These are phyloP conservation scores for Porites cylindrica DNA, from an alignment of 92 coral and sea anemone species.

Conservation along the genomic window DNA sequence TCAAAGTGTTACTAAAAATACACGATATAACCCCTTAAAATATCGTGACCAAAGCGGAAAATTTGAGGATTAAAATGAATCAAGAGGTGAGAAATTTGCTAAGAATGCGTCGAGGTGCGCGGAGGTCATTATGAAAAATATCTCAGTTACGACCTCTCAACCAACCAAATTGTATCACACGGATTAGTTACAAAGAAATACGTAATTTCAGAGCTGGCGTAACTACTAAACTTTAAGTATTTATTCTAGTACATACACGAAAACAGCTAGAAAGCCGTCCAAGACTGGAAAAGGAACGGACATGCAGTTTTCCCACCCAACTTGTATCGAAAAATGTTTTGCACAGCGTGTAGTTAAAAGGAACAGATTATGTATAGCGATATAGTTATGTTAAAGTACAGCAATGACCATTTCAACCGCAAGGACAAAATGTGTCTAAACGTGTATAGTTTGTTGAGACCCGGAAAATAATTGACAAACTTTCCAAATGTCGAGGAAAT, in stretches of 20 bases:
- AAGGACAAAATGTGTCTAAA: constrained; percentile 5
- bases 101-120: constrained; percentile 6
- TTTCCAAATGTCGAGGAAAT: background rate
- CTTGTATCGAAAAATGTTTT: too few species aligned
- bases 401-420: too few species aligned
- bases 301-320: too few species aligned
- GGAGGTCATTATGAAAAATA: constrained; percentile 6
- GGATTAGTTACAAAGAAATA: too few species aligned
- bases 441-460: background rate
- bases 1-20: background rate
- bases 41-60: background rate
- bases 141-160: background rate
- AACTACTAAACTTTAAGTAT: too few species aligned
- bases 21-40: background rate
- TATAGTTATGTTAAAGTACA: too few species aligned
- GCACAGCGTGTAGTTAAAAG: too few species aligned
- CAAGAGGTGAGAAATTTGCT: background rate
- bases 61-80: background rate
- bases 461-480: background rate
- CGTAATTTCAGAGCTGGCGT: too few species aligned
- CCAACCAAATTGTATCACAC: background rate
- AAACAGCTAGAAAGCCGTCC: too few species aligned
- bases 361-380: too few species aligned
- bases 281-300: too few species aligned
- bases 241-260: too few species aligned